A percentile compares a stretch with the other conserved stretches of the same genome.
Conservation (phyloP, 2,888 invertebrate genomes). For the Coleophora deauratella region DNA sequence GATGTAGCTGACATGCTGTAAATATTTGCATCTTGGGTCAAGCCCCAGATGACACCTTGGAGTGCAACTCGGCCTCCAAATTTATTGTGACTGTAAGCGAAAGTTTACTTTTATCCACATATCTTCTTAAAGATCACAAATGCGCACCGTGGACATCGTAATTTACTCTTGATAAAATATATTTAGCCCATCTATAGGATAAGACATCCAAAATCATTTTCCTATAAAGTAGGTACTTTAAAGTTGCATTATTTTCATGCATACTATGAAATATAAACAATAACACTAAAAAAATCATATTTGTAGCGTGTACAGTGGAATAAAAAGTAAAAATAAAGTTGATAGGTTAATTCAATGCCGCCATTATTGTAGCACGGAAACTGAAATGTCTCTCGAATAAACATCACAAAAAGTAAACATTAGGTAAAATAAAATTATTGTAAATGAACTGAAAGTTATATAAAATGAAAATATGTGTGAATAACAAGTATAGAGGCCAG, state of each 20-base stretch:
- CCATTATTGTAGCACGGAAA: constrained; percentile 72
- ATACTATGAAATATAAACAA: constrained; percentile 52
- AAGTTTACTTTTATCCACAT: constrained; percentile 58
- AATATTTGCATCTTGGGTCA: constrained; percentile 72
- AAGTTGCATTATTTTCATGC: constrained; percentile 48
- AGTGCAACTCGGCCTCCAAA: constrained; percentile 63
- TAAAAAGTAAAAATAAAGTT: constrained; percentile 45
- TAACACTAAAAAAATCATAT: constrained; percentile 38
- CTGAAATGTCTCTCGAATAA: constrained; percentile 63
- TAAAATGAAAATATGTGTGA: constrained; percentile 15
- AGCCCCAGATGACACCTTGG: constrained; percentile 68
- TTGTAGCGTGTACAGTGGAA: constrained; percentile 22
- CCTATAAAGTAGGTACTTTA: constrained; percentile 46
- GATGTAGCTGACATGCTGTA: constrained; percentile 71
- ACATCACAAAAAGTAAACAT: constrained; percentile 71
- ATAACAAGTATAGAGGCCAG: constrained; percentile 19
- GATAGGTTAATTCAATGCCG: constrained; percentile 73
- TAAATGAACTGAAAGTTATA: constrained; percentile 16
- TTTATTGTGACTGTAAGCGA: constrained; percentile 68
- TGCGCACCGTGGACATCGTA: constrained; percentile 46
- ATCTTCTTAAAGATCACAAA: constrained; percentile 45
- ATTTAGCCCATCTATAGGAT: constrained; percentile 64
- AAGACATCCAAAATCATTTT: constrained; percentile 67
- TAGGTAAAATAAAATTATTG: constrained; percentile 36
- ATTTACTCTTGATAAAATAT: constrained; percentile 59